Conservation (phyloP, 2,888 invertebrate species). For the Lasioglossum morio region DNA sequence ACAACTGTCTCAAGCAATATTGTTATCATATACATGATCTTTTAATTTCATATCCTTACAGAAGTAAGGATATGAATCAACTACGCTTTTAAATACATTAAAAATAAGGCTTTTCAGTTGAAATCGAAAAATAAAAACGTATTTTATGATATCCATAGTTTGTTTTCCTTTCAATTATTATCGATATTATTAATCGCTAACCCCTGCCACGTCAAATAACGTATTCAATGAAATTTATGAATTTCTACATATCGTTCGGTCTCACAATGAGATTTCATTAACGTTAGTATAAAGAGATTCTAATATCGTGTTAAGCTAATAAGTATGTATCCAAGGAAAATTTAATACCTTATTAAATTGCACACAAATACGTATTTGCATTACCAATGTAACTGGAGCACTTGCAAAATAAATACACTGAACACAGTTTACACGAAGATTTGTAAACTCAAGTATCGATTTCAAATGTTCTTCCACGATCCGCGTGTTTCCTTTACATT, state of each 20-base stretch:
- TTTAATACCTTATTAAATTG: conserved; percentile 46
- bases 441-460: conserved; percentile 34
- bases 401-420: conserved; percentile 57
- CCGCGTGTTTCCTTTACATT: conserved; percentile 9
- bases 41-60: conserved; percentile 2
- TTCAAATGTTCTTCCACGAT: conserved; percentile 26
- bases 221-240: conserved; percentile 16
- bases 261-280: conserved; percentile 33
- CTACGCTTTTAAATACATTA: conserved; percentile 24
- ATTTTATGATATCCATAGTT: conserved; percentile 25
- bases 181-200: conserved; percentile 24
- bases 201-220: conserved; percentile 4
- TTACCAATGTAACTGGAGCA: conserved; percentile 30
- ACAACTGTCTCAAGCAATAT: conserved; percentile 11
- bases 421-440: conserved; percentile 47
- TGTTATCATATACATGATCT: neutral
- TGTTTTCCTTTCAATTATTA: conserved; percentile 14
- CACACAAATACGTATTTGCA: conserved; percentile 61
- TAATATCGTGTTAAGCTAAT: conserved; percentile 27
- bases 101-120: conserved; percentile 20
- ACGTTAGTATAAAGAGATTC: conserved; percentile 20
- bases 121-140: conserved; percentile 26
- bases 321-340: conserved; percentile 14
- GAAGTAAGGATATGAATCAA: neutral
- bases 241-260: conserved; percentile 7